These are phyloP conservation scores for Pseudoatta argentina DNA, from an alignment of 1,140 invertebrate genomes.

Conservation along the genomic window DNA sequence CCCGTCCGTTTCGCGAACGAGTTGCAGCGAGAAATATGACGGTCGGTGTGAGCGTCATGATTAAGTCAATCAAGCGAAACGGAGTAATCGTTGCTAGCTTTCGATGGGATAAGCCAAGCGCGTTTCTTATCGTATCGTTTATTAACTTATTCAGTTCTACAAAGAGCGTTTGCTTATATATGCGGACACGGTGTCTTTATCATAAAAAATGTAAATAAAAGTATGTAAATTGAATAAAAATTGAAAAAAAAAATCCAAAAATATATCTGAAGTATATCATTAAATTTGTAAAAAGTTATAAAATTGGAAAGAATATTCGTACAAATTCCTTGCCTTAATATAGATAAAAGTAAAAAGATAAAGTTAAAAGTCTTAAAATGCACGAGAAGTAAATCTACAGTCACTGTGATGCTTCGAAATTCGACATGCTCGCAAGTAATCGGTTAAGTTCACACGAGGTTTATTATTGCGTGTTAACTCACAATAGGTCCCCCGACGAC, in stretches of 20 bases:
- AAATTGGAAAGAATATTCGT: not conserved
- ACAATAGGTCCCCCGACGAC: constrained; percentile 7
- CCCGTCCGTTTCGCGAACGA: constrained; percentile 44
- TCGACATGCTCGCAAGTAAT: not conserved
- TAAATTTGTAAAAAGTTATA: not conserved
- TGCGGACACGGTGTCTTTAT: not conserved
- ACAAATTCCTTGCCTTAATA: not conserved
- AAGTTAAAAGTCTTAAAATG: not conserved
- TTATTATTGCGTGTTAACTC: constrained; percentile 38
- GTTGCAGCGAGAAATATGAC: constrained; percentile 46
- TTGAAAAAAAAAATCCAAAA: not conserved
- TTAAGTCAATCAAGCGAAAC: constrained; percentile 59
- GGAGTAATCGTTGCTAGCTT: constrained; percentile 47
- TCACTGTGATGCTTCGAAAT: not conserved
- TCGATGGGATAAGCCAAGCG: constrained; percentile 9
- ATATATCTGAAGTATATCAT: not conserved
- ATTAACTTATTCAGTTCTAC: constrained; percentile 1
- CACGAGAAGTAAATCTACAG: not conserved
- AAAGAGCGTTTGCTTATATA: not conserved
- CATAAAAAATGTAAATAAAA: not conserved
- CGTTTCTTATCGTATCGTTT: constrained; percentile 23
- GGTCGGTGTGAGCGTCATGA: constrained; percentile 26
- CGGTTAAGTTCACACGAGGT: not conserved
- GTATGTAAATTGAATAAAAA: not conserved
- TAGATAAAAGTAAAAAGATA: too few relatives aligned